phyloP scores from a whole-genome alignment of 2,797 vertebrate genomes.

The Smutsia gigantea region DNA sequence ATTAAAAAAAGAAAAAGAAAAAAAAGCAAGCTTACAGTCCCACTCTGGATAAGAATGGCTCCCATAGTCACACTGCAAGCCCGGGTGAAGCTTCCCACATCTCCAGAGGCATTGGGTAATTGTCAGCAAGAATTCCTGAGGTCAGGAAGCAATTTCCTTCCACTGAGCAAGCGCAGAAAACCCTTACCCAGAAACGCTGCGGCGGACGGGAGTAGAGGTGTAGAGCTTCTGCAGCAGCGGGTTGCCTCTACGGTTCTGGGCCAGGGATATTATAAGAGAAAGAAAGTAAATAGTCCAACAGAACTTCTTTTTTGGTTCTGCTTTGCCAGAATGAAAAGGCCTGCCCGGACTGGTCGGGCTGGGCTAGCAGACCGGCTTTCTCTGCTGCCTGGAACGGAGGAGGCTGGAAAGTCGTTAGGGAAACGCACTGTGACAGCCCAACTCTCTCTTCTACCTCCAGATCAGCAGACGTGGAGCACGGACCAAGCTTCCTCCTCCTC shows the following conservation, averaged over 20 bases:
- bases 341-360: not conserved
- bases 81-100: not conserved
- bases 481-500: not conserved
- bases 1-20: not conserved
- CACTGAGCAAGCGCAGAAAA: not conserved
- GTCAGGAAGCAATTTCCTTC: conserved; percentile 17
- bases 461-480: not conserved
- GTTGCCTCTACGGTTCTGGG: not conserved
- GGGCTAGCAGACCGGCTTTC: not conserved
- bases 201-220: not conserved
- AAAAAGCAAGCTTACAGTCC: not conserved
- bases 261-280: not conserved
- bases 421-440: not conserved
- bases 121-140: conserved; percentile 31
- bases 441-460: not conserved
- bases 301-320: not conserved
- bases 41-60: not conserved
- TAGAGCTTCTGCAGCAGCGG: not conserved
- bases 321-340: not conserved
- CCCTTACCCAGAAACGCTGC: not conserved
- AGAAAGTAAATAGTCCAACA: not conserved
- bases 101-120: not conserved
- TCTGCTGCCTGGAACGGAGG: not conserved
- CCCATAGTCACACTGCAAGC: not conserved
- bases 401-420: not conserved